Evolutionary conservation across 2,113 vertebrate species (phyloP).

Genomic region (Pelvicachromis taeniatus): DNA sequence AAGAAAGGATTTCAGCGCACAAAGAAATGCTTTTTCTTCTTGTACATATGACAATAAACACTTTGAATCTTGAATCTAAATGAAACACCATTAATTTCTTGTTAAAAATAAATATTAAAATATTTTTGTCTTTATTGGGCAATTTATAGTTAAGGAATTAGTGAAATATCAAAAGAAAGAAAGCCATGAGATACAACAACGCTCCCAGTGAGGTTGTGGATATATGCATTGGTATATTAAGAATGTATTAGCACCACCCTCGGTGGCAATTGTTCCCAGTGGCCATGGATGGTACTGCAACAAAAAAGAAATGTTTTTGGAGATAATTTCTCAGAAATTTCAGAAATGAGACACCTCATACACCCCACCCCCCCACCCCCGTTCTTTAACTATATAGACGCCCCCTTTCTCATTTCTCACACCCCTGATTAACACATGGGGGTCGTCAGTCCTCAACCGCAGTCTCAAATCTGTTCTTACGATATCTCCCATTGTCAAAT

Average conservation of each 20-base stretch:
- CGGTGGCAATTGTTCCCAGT: background rate
- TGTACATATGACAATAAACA: no score
- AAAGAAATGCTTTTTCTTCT: no score
- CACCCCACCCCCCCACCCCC: background rate
- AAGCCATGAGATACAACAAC: background rate
- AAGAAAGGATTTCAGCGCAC: no score
- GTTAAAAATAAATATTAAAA: background rate
- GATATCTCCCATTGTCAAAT: background rate
- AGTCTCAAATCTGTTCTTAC: background rate
- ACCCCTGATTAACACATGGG: background rate
- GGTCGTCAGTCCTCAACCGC: background rate
- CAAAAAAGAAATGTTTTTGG: background rate
- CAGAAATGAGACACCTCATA: background rate
- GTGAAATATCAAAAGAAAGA: background rate
- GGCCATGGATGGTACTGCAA: background rate
- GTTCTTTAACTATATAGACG: background rate
- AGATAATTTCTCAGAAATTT: background rate
- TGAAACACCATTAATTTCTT: background rate
- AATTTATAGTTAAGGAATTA: background rate
- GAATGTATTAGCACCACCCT: background rate
- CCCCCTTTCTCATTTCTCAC: background rate
- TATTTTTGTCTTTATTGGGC: background rate
- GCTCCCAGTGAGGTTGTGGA: background rate
- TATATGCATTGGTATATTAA: background rate
- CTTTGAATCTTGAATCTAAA: no score